phyloP scores from a whole-genome alignment of 2,888 invertebrate genomes.

The Lepidochrysops patricia region DNA sequence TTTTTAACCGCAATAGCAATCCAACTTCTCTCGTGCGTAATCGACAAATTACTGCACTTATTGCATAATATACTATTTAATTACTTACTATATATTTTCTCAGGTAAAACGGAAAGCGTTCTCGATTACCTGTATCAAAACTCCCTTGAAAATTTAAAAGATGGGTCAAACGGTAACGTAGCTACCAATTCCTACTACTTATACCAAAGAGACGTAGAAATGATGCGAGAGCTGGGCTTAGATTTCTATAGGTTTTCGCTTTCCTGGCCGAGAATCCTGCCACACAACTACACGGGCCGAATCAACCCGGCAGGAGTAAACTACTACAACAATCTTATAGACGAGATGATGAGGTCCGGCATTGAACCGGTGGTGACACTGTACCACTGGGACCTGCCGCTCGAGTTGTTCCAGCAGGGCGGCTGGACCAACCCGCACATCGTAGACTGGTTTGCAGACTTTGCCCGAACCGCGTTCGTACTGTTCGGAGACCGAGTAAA shows the following conservation, averaged over 20 bases:
- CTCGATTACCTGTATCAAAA: neutral
- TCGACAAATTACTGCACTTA: no score
- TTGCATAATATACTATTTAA: no score
- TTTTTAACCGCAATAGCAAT: no score
- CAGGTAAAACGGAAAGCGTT: conserved; percentile 3
- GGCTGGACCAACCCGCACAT: conserved; percentile 46
- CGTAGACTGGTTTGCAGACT: conserved; percentile 42
- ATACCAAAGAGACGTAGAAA: conserved; percentile 62
- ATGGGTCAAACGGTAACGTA: conserved; percentile 71
- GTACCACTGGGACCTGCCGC: conserved; percentile 59
- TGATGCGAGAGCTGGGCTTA: conserved; percentile 22
- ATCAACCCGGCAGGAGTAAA: conserved; percentile 67
- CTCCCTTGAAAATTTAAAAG: conserved; percentile 22
- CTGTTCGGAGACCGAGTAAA: conserved; percentile 43
- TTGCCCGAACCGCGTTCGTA: conserved; percentile 37
- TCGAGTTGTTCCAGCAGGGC: conserved; percentile 40
- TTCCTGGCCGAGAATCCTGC: conserved; percentile 74
- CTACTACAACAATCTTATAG: conserved; percentile 74
- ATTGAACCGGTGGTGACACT: conserved; percentile 72
- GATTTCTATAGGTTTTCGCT: conserved; percentile 73
- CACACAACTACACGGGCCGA: conserved; percentile 61
- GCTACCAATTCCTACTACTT: conserved; percentile 74
- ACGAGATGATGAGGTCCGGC: conserved; percentile 65
- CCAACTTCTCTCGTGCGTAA: no score
- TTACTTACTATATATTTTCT: conserved; percentile 32